A percentile compares a stretch with the other conserved stretches of the same genome.
These are phyloP conservation scores for Apamea crenata DNA, from an alignment of 2,888 invertebrate species.

Conservation along the genomic window DNA sequence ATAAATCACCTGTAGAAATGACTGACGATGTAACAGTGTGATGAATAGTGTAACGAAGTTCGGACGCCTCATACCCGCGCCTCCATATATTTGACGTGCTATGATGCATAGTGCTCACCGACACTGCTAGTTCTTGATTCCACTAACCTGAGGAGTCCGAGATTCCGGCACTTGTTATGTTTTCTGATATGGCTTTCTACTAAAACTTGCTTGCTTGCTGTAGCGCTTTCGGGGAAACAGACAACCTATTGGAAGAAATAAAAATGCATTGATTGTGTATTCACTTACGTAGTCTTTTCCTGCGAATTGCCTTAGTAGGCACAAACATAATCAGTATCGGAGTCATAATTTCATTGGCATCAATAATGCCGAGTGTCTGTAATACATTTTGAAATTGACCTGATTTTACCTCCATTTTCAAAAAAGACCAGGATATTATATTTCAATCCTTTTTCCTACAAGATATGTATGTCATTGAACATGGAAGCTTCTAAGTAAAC, in stretches of 20 bases:
- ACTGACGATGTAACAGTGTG: neutral
- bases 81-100: slow-evolving; percentile 1
- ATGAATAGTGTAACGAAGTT: slow-evolving; percentile 12
- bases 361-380: neutral
- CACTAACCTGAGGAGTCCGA: neutral
- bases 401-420: neutral
- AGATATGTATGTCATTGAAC: neutral
- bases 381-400: neutral
- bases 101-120: slow-evolving; percentile 5
- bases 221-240: neutral
- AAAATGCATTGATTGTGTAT: neutral
- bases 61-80: neutral
- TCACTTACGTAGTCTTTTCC: neutral
- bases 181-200: neutral
- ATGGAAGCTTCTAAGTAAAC: neutral
- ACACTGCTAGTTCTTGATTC: neutral
- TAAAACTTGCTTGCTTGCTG: neutral
- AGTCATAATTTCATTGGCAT: neutral
- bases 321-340: neutral
- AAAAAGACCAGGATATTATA: no score
- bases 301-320: no score
- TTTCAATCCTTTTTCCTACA: neutral
- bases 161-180: neutral
- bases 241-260: neutral
- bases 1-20: slow-evolving; percentile 12